Evolutionary conservation across 2,113 vertebrate species (phyloP).

Genomic region (Micromys minutus): DNA sequence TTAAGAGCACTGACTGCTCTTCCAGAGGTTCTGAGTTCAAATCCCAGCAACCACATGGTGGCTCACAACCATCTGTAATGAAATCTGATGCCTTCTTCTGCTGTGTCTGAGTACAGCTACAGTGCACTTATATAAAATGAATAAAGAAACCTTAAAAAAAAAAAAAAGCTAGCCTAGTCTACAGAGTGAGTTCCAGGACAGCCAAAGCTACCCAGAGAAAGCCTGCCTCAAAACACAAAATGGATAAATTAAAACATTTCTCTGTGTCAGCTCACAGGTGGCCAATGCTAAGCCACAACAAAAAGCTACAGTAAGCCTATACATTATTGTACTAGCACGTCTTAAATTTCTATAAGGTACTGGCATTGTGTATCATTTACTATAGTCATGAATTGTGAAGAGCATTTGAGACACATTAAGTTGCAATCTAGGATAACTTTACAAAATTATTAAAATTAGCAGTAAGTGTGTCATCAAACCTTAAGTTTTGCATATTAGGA

Average conservation of each 20-base stretch:
- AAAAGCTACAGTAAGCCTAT: background rate
- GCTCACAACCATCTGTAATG: no score
- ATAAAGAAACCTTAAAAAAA: no score
- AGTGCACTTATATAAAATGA: no score
- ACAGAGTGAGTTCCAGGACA: background rate
- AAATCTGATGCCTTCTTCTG: no score
- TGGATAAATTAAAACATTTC: background rate
- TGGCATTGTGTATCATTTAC: background rate
- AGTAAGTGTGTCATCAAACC: background rate
- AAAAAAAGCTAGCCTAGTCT: background rate
- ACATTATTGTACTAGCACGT: background rate
- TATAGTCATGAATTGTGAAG: background rate
- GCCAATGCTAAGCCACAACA: background rate
- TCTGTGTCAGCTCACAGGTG: background rate
- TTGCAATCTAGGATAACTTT: background rate
- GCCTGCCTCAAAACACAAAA: background rate
- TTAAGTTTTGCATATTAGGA: constrained; percentile 17
- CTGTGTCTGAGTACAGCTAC: no score
- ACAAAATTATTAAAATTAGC: background rate
- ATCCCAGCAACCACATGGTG: no score
- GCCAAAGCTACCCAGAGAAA: background rate
- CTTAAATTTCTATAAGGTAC: background rate
- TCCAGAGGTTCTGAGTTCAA: no score
- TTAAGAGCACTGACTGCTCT: no score
- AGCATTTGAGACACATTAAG: background rate